Evolutionary conservation across 2,797 vertebrate species (phyloP), one percentile per base, ranked within the genome.

Genomic region (Iguana delicatissima): DNA sequence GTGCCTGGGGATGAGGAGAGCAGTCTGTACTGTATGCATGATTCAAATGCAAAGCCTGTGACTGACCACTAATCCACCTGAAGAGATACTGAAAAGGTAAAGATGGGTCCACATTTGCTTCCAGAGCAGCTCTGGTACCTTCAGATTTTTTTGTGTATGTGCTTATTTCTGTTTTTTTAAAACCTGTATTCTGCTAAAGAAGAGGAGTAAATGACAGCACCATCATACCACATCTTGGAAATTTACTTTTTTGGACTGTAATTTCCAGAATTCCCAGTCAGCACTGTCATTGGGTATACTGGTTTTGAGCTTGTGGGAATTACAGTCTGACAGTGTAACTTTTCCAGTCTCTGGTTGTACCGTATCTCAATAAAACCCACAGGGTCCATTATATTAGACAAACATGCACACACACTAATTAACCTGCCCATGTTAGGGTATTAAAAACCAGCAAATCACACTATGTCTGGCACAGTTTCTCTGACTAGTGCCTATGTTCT

Each of bases 1-100:
- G 92, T 99, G 52, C 98, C 98, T 9, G 98, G 99, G 92, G 98
- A 98, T 10, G 98, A 98, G 35, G 98, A 98, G 91, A 95, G 55
- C 83, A 64, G 52, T 1, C 79, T 8, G 83, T 94, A 95, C 81
- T 92, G 76, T 64, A 92, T 95, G 69, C 96, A 97, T 93, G 93
- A 96, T 97, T 91, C 97, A 92, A 86, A 96, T 96, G 84, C 91
- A 80, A 97, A 97, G 96, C 91, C 95, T 96, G 84, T 96, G 96
- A 94, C 98, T 97, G 64, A 69, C 35, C 96, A 98, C 92, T 97
- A 98, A 98, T 93, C 97, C 96, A 13, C 46, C 52, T 57, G 35
- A 67, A 35, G 24, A 22, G 4, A 22, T 67, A 29, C 46, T 6
- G 0, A 4, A 79, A 52, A 1, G 55, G 83, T 72, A 67, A 85